A percentile compares a stretch with the other conserved stretches of the same genome.
phyloP scores from a whole-genome alignment of 2,888 invertebrate species.

The Hirtodrosophila confusa region DNA sequence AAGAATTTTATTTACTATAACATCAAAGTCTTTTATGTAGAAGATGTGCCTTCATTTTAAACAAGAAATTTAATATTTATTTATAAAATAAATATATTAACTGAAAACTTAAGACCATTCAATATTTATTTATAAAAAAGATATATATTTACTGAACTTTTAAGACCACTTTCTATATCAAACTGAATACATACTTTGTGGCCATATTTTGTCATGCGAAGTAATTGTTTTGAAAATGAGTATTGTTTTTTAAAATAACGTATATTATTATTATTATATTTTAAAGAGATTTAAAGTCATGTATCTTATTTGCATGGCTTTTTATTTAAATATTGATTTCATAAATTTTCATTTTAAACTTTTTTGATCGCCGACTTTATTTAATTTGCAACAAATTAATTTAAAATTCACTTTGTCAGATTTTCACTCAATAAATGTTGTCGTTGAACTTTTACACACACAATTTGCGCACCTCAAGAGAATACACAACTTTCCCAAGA shows the following conservation, averaged over 20 bases:
- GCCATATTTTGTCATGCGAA: not conserved
- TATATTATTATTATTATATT: not conserved
- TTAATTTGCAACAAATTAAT: slow-evolving; percentile 3
- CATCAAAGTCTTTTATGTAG: too few species aligned
- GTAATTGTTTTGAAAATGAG: not conserved
- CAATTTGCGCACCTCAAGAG: slow-evolving; percentile 31
- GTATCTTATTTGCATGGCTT: too few species aligned
- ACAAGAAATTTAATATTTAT: too few species aligned
- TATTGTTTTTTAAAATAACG: not conserved
- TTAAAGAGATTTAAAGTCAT: too few species aligned
- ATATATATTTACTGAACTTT: too few species aligned
- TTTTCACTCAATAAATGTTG: too few species aligned
- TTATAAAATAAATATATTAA: too few species aligned
- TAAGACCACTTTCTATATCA: too few species aligned
- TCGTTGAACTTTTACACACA: slow-evolving; percentile 13
- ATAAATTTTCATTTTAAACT: not conserved
- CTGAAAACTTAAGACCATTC: too few species aligned
- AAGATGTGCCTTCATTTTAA: too few species aligned
- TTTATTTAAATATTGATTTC: not conserved
- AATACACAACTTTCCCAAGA: slow-evolving; percentile 1
- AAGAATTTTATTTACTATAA: too few species aligned
- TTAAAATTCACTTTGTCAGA: slow-evolving; percentile 18
- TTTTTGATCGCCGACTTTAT: not conserved
- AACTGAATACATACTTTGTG: slow-evolving; percentile 22
- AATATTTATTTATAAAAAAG: too few species aligned